phyloP scores from a whole-genome alignment of 2,113 vertebrate species.

The Eulemur macaco region DNA sequence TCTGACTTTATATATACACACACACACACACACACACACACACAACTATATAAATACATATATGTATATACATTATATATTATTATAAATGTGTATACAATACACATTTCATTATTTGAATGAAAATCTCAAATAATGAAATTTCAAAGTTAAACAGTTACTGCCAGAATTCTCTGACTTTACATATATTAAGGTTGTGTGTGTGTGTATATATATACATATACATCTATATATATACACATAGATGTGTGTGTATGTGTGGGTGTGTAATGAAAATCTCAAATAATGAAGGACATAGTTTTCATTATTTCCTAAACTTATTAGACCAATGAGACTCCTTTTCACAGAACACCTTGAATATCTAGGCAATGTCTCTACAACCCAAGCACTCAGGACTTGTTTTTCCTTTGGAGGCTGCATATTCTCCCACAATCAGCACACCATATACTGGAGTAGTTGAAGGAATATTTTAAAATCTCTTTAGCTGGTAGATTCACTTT shows the following conservation, averaged over 20 bases:
- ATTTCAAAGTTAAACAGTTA: conserved; percentile 4
- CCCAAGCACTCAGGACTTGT: not conserved
- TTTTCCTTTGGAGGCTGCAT: not conserved
- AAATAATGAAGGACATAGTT: not conserved
- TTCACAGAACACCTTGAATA: not conserved
- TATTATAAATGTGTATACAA: too few species aligned
- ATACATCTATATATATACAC: too few species aligned
- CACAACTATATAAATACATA: too few species aligned
- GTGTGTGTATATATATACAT: too few species aligned
- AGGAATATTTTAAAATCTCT: not conserved
- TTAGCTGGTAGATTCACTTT: not conserved
- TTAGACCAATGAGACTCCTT: not conserved
- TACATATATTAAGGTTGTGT: not conserved
- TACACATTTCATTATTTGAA: not conserved
- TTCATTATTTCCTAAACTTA: not conserved
- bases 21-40: too few species aligned
- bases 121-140: not conserved
- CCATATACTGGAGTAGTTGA: not conserved
- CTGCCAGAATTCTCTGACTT: not conserved
- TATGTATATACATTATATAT: too few species aligned
- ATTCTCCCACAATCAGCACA: not conserved
- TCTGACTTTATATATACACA: not conserved
- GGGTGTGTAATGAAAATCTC: not conserved
- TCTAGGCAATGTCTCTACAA: not conserved
- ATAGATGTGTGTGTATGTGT: too few species aligned